phyloP scores from a whole-genome alignment of 30 jellyfish, hydroid and myxozoan genomes.

The Turritopsis dohrnii region DNA sequence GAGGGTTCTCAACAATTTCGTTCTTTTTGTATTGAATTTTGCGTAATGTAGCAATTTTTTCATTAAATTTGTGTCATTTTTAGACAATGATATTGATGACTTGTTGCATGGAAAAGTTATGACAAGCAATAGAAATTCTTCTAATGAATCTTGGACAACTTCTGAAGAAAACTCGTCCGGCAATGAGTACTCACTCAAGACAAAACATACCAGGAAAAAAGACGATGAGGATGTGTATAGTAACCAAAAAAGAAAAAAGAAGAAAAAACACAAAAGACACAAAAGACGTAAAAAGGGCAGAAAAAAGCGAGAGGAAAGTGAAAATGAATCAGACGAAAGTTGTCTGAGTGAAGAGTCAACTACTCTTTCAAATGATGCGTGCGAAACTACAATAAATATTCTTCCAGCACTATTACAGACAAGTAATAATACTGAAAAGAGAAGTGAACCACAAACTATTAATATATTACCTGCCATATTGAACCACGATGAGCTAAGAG shows the following conservation, averaged over 20 bases:
- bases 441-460: neutral
- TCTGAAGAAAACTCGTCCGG: conserved; percentile 18
- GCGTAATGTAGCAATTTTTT: too few species aligned
- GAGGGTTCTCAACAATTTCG: too few species aligned
- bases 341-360: neutral
- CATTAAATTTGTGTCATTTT: too few species aligned
- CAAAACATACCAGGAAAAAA: neutral
- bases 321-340: neutral
- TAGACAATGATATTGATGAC: too few species aligned
- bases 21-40: too few species aligned
- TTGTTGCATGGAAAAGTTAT: neutral
- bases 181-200: conserved; percentile 1
- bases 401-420: neutral
- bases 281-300: neutral
- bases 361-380: neutral
- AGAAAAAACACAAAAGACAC: neutral
- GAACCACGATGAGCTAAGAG: neutral
- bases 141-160: conserved; percentile 13
- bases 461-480: neutral
- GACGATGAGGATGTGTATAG: neutral
- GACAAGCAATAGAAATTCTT: neutral
- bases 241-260: neutral
- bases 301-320: neutral
- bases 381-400: neutral
- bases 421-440: neutral